These are phyloP conservation scores for Caenorhabditis sp. DNA, from an alignment of 2,888 invertebrate genomes.

Conservation along the genomic window DNA sequence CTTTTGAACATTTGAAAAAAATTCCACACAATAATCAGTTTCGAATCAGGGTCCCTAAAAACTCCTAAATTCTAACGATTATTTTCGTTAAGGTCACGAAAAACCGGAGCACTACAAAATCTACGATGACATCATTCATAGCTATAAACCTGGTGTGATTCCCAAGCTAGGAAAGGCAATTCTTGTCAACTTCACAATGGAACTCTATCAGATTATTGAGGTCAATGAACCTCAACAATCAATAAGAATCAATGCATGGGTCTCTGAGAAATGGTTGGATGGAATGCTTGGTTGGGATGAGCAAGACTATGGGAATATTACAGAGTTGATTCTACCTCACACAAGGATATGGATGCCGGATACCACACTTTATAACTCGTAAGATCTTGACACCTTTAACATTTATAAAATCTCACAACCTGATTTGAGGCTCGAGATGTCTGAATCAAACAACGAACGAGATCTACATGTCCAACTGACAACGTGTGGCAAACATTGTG, in stretches of 20 bases:
- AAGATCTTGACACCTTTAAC: too few relatives aligned
- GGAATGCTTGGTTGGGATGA: constrained; percentile 66
- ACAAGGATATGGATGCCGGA: constrained; percentile 68
- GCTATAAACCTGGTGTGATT: constrained; percentile 8
- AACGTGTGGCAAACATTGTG: constrained; percentile 60
- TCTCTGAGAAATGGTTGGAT: constrained; percentile 72
- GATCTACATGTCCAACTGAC: constrained; percentile 41
- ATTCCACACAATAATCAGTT: too few relatives aligned
- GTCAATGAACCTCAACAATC: constrained; percentile 74
- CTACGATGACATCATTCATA: constrained; percentile 4
- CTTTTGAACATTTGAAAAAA: too few relatives aligned
- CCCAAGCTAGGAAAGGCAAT: background rate
- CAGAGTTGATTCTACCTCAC: constrained; percentile 66
- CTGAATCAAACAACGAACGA: background rate
- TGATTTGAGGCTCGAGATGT: background rate
- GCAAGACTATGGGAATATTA: constrained; percentile 56
- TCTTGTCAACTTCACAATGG: constrained; percentile 22
- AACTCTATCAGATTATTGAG: constrained; percentile 65
- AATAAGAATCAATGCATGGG: constrained; percentile 73
- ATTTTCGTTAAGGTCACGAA: background rate
- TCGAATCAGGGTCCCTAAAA: too few relatives aligned
- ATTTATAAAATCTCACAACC: too few relatives aligned
- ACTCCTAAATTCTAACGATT: background rate
- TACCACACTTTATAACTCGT: constrained; percentile 64
- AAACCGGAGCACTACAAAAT: constrained; percentile 18